A percentile compares a stretch with the other conserved stretches of the same genome.
phyloP scores from a whole-genome alignment of 2,113 vertebrate species.

The Helogale parvula region DNA sequence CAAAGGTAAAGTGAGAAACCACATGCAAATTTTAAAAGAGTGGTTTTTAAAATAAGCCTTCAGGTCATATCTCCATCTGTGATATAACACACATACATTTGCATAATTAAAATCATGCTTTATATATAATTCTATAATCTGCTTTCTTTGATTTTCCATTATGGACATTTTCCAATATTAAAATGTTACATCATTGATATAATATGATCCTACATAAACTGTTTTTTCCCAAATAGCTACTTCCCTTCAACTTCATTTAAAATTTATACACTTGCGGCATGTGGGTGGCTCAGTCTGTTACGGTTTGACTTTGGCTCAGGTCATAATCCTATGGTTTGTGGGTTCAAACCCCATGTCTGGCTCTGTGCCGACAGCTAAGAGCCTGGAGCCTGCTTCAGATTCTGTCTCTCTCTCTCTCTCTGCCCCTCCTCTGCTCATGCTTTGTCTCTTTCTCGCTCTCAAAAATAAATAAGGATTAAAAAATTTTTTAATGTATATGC shows the following conservation, averaged over 20 bases:
- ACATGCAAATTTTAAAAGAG: not conserved
- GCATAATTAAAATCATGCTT: not conserved
- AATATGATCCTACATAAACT: not conserved
- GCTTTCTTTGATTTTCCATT: not conserved
- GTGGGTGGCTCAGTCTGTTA: too few relatives aligned
- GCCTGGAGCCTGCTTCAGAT: too few relatives aligned
- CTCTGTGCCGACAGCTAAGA: too few relatives aligned
- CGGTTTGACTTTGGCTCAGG: too few relatives aligned
- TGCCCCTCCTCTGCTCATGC: too few relatives aligned
- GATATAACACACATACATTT: not conserved
- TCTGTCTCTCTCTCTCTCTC: too few relatives aligned
- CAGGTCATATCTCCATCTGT: not conserved
- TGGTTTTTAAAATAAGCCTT: constrained; percentile 7
- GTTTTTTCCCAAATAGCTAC: not conserved
- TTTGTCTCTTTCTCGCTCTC: too few relatives aligned
- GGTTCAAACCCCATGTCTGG: too few relatives aligned
- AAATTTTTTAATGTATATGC: not conserved
- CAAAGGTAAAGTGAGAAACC: not conserved
- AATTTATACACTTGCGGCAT: not conserved
- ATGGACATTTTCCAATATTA: constrained; percentile 6
- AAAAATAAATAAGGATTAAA: too few relatives aligned
- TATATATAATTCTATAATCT: not conserved
- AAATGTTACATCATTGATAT: not conserved
- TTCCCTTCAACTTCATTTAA: constrained; percentile 17
- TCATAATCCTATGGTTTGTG: too few relatives aligned